Percentiles rank a stretch among this genome's conserved stretches.
These are phyloP conservation scores for Chrysochloris asiatica DNA, from an alignment of 2,113 vertebrate genomes.

Conservation along the genomic window DNA sequence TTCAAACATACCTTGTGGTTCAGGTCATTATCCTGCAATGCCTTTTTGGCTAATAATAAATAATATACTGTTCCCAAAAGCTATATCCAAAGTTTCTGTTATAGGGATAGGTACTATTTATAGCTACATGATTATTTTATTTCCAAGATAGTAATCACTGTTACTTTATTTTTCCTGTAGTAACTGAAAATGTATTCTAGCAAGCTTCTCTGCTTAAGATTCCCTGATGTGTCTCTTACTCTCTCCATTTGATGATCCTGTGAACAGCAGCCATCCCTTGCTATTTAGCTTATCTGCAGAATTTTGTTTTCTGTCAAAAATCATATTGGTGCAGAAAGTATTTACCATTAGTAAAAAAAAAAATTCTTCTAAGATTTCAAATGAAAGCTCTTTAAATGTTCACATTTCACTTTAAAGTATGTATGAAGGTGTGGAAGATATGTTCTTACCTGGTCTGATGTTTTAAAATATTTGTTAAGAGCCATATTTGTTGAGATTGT, in stretches of 20 bases:
- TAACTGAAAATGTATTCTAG: neutral
- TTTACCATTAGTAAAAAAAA: neutral
- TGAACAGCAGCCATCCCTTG: neutral
- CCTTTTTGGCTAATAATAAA: constrained; percentile 3
- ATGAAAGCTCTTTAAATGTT: constrained; percentile 15
- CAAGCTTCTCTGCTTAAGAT: neutral
- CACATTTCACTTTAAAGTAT: neutral
- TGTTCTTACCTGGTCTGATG: neutral
- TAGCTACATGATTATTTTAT: neutral
- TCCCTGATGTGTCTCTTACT: neutral
- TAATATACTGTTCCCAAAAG: neutral
- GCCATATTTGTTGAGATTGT: neutral
- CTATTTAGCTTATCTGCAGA: neutral
- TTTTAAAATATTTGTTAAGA: constrained; percentile 34
- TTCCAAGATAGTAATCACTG: neutral
- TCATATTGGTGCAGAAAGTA: neutral
- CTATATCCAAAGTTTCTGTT: neutral
- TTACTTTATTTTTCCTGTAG: neutral
- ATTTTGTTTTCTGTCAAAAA: constrained; percentile 8
- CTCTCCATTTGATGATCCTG: neutral
- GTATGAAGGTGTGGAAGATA: neutral
- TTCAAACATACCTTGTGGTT: too few species aligned
- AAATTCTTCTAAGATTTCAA: neutral
- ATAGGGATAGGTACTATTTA: neutral
- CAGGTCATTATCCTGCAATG: too few species aligned